Percentiles rank a stretch among this genome's conserved stretches.
Conservation (phyloP, 1,140 invertebrate species). For the Apis cerana region DNA sequence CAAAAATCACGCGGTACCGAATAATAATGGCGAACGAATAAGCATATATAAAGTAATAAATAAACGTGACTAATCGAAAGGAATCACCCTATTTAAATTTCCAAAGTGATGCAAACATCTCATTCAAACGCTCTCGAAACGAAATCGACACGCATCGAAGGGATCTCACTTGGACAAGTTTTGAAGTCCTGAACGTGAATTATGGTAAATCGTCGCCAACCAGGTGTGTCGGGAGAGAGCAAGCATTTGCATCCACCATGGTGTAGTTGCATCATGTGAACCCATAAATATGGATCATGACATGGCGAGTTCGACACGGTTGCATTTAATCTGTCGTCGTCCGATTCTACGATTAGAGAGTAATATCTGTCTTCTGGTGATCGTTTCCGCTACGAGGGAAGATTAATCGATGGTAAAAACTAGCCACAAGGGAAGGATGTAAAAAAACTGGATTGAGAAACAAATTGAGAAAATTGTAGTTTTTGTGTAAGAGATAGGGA, state of each 20-base stretch:
- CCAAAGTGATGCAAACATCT: too few species aligned
- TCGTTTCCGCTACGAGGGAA: not conserved
- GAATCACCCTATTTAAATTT: too few species aligned
- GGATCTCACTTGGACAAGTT: not conserved
- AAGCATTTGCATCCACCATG: not conserved
- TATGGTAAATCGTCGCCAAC: constrained; percentile 40
- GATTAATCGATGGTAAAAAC: constrained; percentile 12
- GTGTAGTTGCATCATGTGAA: constrained; percentile 59
- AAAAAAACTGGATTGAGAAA: too few species aligned
- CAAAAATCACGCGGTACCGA: too few species aligned
- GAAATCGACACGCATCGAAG: not conserved
- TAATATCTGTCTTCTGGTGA: not conserved
- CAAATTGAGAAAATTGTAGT: not conserved
- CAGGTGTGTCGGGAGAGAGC: constrained; percentile 33
- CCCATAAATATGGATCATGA: constrained; percentile 68
- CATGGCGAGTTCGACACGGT: constrained; percentile 48
- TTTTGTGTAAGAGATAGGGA: not conserved
- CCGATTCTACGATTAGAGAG: constrained; percentile 16
- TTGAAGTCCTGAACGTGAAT: constrained; percentile 21
- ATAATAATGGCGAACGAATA: too few species aligned
- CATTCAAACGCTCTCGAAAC: too few species aligned
- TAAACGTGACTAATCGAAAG: too few species aligned
- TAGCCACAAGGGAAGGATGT: not conserved
- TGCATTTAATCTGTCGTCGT: constrained; percentile 70
- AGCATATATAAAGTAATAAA: too few species aligned